Conservation (phyloP, 1,140 invertebrate genomes). For the Drosophila virilis region DNA sequence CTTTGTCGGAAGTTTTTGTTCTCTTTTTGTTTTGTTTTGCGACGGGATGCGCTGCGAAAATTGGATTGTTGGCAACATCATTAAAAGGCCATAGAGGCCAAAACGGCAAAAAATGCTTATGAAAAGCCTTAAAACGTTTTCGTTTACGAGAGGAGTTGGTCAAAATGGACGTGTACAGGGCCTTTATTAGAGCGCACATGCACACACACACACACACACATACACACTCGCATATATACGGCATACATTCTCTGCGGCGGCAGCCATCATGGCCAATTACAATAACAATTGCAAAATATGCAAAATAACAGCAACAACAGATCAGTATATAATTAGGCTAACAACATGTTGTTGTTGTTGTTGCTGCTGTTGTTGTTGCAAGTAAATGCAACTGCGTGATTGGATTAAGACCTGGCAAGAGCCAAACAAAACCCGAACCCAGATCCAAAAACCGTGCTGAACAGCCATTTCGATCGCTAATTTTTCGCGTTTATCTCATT, state of each 20-base stretch:
- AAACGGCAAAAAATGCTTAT: slow-evolving; percentile 49
- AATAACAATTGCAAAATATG: slow-evolving; percentile 77
- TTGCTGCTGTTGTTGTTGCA: slow-evolving; percentile 37
- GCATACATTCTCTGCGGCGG: slow-evolving; percentile 9
- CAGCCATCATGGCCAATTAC: slow-evolving; percentile 79
- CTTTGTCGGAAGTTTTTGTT: slow-evolving; percentile 46
- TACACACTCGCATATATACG: neutral
- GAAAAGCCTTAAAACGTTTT: slow-evolving; percentile 81
- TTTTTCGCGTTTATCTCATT: slow-evolving; percentile 84
- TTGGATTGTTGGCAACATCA: slow-evolving; percentile 28
- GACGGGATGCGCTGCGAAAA: slow-evolving; percentile 4
- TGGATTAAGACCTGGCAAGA: slow-evolving; percentile 68
- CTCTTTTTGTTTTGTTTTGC: slow-evolving; percentile 2
- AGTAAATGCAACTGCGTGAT: slow-evolving; percentile 81
- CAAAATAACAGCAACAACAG: slow-evolving; percentile 56
- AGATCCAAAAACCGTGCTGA: slow-evolving; percentile 47
- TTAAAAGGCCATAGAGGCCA: slow-evolving; percentile 38
- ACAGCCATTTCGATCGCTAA: slow-evolving; percentile 71
- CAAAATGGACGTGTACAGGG: slow-evolving; percentile 56
- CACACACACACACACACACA: neutral
- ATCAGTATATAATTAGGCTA: slow-evolving; percentile 60
- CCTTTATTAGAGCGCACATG: slow-evolving; percentile 39
- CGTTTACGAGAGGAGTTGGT: slow-evolving; percentile 75
- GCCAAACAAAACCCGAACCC: slow-evolving; percentile 19
- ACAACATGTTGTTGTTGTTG: slow-evolving; percentile 47